Conservation (phyloP, 2,888 invertebrate genomes). For the Dolichomitus sp. region DNA sequence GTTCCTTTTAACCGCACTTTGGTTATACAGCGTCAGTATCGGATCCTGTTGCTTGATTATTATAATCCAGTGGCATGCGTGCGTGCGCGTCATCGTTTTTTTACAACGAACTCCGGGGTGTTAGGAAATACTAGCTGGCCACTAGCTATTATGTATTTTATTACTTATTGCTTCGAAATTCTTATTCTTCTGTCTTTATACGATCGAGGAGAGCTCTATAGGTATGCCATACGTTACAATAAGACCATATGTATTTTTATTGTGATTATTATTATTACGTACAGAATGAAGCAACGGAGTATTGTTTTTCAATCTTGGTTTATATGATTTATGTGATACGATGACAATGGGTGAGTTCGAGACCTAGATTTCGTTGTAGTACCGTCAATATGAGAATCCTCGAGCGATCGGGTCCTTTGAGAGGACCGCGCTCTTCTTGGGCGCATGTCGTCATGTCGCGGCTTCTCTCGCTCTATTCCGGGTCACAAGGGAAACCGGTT, state of each 20-base stretch:
- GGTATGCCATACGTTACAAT: neutral
- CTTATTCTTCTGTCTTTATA: neutral
- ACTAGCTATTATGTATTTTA: slow-evolving; percentile 6
- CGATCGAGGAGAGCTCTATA: neutral
- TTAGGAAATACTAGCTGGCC: neutral
- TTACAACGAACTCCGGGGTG: neutral
- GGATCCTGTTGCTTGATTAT: slow-evolving; percentile 42
- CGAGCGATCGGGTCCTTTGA: slow-evolving; percentile 21
- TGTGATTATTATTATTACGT: neutral
- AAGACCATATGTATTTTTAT: neutral
- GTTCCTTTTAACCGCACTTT: neutral
- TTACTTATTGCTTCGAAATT: neutral
- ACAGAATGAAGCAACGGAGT: slow-evolving; percentile 2
- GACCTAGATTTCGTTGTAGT: slow-evolving; percentile 38
- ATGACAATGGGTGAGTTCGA: slow-evolving; percentile 38
- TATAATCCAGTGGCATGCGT: slow-evolving; percentile 6
- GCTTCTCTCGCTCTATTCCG: slow-evolving; percentile 9
- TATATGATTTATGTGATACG: slow-evolving; percentile 39
- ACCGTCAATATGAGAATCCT: slow-evolving; percentile 31
- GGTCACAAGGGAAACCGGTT: slow-evolving; percentile 43
- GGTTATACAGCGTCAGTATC: slow-evolving; percentile 7
- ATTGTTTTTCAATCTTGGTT: slow-evolving; percentile 34
- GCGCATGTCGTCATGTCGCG: slow-evolving; percentile 34
- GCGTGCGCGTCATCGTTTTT: slow-evolving; percentile 46
- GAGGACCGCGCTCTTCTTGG: slow-evolving; percentile 10